A percentile compares a stretch with the other conserved stretches of the same genome.
These are phyloP conservation scores for Pterophyllum scalare DNA, from an alignment of 2,113 vertebrate species.

Conservation along the genomic window DNA sequence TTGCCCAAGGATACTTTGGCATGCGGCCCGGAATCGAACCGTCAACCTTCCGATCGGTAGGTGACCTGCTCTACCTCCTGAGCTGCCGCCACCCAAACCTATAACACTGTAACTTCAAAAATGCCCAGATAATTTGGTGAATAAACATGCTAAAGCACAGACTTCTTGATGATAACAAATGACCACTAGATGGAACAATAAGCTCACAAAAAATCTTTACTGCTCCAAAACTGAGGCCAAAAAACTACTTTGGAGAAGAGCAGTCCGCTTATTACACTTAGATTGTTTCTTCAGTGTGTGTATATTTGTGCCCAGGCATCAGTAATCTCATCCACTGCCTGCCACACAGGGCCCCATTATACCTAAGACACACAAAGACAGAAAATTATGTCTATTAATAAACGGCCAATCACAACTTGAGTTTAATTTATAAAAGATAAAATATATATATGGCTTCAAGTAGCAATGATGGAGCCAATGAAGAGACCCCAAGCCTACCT, in stretches of 20 bases:
- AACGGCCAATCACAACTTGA: neutral
- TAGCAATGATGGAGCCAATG: no score
- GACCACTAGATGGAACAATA: conserved; percentile 61
- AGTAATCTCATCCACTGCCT: conserved; percentile 31
- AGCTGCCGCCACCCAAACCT: no score
- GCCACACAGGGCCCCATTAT: conserved; percentile 28
- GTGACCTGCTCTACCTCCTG: no score
- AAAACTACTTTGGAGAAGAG: neutral
- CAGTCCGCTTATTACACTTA: neutral
- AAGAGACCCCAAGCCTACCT: no score
- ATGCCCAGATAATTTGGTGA: neutral
- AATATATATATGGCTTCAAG: neutral
- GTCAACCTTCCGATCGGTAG: no score
- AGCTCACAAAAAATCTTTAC: neutral
- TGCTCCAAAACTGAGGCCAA: neutral
- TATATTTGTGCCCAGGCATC: neutral
- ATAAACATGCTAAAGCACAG: neutral
- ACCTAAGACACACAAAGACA: neutral
- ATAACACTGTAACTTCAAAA: neutral
- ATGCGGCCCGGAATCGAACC: no score
- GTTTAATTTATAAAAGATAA: neutral
- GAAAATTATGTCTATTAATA: neutral
- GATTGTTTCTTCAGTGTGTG: neutral
- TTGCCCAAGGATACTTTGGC: no score
- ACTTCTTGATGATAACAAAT: neutral